phyloP scores from a whole-genome alignment of 2,113 vertebrate genomes.

The Myotis yumanensis region DNA sequence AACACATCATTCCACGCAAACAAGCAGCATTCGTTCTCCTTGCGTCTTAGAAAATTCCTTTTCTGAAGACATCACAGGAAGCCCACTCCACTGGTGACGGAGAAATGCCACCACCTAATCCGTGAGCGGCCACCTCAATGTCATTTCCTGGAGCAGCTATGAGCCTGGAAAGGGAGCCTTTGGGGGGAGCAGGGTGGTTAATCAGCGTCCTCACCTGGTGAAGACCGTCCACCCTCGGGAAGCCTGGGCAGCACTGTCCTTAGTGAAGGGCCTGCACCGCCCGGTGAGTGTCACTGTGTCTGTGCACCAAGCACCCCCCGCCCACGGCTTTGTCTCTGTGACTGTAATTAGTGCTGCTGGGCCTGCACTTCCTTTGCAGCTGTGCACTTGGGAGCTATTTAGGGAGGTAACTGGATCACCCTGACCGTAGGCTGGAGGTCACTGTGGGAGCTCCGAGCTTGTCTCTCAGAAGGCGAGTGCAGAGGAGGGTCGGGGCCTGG shows the following conservation, averaged over 20 bases:
- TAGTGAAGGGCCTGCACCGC: neutral
- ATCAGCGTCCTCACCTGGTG: neutral
- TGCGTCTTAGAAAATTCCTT: too few relatives aligned
- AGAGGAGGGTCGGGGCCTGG: neutral
- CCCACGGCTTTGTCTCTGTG: neutral
- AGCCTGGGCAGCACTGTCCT: neutral
- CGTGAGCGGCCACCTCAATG: neutral
- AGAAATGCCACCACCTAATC: too few relatives aligned
- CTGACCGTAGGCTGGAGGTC: conserved; percentile 45
- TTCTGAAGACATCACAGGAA: too few relatives aligned
- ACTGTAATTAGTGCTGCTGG: conserved; percentile 34
- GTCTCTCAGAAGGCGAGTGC: neutral
- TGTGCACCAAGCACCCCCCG: too few relatives aligned
- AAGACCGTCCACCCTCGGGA: neutral
- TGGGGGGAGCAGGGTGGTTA: neutral
- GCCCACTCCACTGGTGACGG: too few relatives aligned
- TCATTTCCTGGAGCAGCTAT: neutral
- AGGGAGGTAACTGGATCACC: conserved; percentile 55
- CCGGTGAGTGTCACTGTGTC: neutral
- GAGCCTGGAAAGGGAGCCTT: neutral
- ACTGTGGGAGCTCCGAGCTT: neutral
- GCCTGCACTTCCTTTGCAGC: conserved; percentile 48
- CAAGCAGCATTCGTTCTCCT: too few relatives aligned
- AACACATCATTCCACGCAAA: too few relatives aligned
- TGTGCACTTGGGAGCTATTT: conserved; percentile 44